phyloP scores from a whole-genome alignment of 2,888 invertebrate genomes.

The Oscheius sp. region DNA sequence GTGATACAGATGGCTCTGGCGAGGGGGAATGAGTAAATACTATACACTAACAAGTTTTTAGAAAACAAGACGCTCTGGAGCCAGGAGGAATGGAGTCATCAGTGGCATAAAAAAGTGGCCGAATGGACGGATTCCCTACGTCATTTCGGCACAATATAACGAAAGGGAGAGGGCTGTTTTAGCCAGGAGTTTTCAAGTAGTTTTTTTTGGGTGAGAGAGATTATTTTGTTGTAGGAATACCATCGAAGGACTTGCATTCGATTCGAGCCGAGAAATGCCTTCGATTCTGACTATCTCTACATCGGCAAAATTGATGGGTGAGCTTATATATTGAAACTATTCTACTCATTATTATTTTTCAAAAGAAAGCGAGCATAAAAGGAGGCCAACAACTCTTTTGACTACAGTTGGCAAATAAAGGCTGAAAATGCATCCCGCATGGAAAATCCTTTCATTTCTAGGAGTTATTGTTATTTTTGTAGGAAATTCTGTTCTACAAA shows the following conservation, averaged over 20 bases:
- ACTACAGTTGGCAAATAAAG: no score
- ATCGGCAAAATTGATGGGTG: constrained; percentile 70
- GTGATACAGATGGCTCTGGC: not conserved
- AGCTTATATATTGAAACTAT: no score
- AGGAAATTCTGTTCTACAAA: no score
- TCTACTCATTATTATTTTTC: no score
- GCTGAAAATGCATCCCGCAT: no score
- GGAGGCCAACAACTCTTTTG: no score
- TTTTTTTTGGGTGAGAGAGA: not conserved
- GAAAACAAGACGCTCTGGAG: constrained; percentile 32
- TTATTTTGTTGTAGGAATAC: constrained; percentile 62
- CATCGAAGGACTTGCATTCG: constrained; percentile 68
- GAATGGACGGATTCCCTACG: constrained; percentile 69
- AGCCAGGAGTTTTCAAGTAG: constrained; percentile 65
- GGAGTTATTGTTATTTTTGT: no score
- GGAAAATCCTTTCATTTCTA: no score
- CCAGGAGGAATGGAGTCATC: constrained; percentile 64
- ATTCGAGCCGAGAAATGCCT: constrained; percentile 62
- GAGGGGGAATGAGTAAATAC: not conserved
- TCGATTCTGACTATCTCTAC: constrained; percentile 69
- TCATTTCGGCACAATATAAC: constrained; percentile 67
- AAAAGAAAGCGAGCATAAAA: no score
- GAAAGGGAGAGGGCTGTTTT: constrained; percentile 67
- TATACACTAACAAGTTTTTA: not conserved
- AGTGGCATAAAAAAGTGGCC: constrained; percentile 69